Evolutionary conservation across 2,113 vertebrate species (phyloP).

Genomic region (Chionodraco myersi): DNA sequence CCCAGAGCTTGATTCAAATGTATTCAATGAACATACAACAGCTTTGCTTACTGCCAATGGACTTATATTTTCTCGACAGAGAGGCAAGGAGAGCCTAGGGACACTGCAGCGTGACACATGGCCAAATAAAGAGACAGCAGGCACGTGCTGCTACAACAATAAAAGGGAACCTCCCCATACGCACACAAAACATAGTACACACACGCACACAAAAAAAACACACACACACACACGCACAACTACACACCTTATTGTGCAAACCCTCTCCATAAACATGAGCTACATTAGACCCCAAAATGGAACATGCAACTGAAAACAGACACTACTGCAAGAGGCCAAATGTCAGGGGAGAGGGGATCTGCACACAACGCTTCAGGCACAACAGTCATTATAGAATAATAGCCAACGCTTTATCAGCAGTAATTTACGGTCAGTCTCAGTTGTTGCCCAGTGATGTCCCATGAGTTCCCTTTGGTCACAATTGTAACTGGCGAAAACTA

Average conservation of each 20-base stretch:
- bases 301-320: neutral
- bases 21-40: neutral
- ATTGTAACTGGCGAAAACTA: constrained; percentile 36
- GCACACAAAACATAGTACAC: neutral
- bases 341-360: constrained; percentile 29
- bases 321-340: constrained; percentile 35
- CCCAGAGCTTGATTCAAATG: neutral
- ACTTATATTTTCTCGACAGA: neutral
- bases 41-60: neutral
- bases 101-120: constrained; percentile 44
- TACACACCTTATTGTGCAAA: neutral
- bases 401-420: constrained; percentile 25
- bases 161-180: constrained; percentile 5
- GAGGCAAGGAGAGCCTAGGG: neutral
- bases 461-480: constrained; percentile 34
- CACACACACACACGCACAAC: neutral
- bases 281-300: constrained; percentile 3
- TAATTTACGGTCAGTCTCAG: constrained; percentile 50
- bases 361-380: constrained; percentile 35
- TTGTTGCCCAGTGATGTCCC: constrained; percentile 30
- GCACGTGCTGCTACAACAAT: constrained; percentile 30
- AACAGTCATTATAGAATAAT: constrained; percentile 14
- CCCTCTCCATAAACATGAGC: constrained; percentile 12
- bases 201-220: too few species aligned
- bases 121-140: constrained; percentile 32